Evolutionary conservation across 2,888 invertebrate genomes (phyloP).

Genomic region (Branchellion lobata): DNA sequence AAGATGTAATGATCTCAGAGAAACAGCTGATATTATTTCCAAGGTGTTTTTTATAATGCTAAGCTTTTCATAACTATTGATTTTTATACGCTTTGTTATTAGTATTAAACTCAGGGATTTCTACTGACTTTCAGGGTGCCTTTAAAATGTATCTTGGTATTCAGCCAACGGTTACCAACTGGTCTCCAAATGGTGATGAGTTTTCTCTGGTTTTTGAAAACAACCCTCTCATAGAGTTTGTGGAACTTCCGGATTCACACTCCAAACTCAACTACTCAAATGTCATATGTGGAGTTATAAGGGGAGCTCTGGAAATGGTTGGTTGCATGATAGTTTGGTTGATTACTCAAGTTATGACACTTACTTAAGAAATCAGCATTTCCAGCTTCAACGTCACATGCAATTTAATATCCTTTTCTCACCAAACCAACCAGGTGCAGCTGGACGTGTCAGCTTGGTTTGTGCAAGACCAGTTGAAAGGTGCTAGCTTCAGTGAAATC

Average conservation of each 20-base stretch:
- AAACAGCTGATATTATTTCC: constrained; percentile 78
- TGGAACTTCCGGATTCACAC: constrained; percentile 82
- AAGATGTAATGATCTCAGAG: constrained; percentile 89
- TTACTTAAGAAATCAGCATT: too few species aligned
- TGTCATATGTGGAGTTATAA: constrained; percentile 78
- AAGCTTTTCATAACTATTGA: too few species aligned
- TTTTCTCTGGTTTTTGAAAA: constrained; percentile 91
- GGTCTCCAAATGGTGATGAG: constrained; percentile 91
- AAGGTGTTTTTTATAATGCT: constrained; percentile 60
- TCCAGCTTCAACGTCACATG: neutral
- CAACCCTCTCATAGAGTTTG: constrained; percentile 94
- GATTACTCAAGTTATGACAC: neutral
- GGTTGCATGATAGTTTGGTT: neutral
- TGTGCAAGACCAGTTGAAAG: constrained; percentile 89
- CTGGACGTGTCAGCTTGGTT: constrained; percentile 92
- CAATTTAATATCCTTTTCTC: neutral
- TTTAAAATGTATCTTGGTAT: constrained; percentile 84
- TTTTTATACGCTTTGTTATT: neutral
- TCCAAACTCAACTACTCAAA: constrained; percentile 85
- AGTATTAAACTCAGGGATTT: neutral
- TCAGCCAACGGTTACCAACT: constrained; percentile 86
- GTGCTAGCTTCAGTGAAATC: constrained; percentile 88
- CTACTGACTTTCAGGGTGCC: constrained; percentile 63
- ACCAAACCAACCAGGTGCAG: constrained; percentile 68
- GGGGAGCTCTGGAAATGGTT: constrained; percentile 97